A percentile compares a stretch with the other conserved stretches of the same genome.
These are phyloP conservation scores for Halyomorpha halys DNA, from an alignment of 1,140 invertebrate species.

Conservation along the genomic window DNA sequence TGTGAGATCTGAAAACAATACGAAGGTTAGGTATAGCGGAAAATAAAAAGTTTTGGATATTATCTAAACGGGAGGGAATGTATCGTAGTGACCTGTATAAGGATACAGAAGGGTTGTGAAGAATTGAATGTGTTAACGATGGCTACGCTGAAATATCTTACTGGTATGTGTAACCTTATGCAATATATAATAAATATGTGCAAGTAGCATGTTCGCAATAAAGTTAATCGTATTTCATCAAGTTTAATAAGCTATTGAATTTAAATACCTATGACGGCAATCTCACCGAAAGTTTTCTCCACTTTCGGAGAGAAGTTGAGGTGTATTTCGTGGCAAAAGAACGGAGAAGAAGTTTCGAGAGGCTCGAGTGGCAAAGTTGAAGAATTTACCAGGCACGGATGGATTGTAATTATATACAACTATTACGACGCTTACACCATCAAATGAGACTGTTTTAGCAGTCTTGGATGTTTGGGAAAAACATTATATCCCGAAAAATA, in stretches of 20 bases:
- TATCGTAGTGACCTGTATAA: neutral
- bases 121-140: neutral
- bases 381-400: neutral
- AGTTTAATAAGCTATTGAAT: neutral
- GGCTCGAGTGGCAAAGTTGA: neutral
- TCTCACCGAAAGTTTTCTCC: slow-evolving; percentile 1
- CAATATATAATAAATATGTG: neutral
- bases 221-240: neutral
- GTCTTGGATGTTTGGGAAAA: neutral
- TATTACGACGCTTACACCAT: neutral
- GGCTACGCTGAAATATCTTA: neutral
- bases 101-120: neutral
- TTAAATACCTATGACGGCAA: neutral
- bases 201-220: neutral
- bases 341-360: neutral
- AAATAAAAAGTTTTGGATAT: neutral
- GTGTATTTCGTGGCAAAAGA: neutral
- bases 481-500: neutral
- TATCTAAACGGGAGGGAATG: neutral
- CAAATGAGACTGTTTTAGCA: neutral
- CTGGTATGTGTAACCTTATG: neutral
- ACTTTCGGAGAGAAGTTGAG: neutral
- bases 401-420: neutral
- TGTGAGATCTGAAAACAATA: no score
- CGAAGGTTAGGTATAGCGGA: no score